Evolutionary conservation across 2,797 vertebrate genomes (phyloP).

Genomic region (Brachymystax lenok): DNA sequence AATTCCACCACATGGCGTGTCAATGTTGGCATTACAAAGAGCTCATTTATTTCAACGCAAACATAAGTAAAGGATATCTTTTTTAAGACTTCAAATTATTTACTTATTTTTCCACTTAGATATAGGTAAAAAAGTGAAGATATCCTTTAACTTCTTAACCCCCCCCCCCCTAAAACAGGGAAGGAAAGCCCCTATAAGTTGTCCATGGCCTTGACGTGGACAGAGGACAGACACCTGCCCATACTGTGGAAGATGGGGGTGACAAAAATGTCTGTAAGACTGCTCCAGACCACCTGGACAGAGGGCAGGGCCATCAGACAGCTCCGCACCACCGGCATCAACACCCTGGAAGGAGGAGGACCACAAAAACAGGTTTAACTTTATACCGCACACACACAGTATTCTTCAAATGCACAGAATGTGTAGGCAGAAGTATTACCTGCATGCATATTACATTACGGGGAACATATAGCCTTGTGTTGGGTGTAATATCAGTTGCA

Average conservation of each 20-base stretch:
- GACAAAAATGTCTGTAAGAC: constrained; percentile 79
- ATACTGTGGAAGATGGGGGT: constrained; percentile 80
- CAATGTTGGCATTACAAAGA: constrained; percentile 23
- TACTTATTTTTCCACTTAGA: neutral
- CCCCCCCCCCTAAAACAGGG: neutral
- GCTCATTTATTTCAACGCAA: constrained; percentile 13
- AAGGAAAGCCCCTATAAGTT: constrained; percentile 58
- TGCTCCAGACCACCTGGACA: constrained; percentile 84
- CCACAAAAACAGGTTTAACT: neutral
- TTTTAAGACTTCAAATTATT: too few species aligned
- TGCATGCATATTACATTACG: neutral
- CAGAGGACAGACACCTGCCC: constrained; percentile 78
- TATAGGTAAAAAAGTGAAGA: neutral
- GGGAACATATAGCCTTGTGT: neutral
- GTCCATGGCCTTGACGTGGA: constrained; percentile 74
- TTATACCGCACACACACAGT: neutral
- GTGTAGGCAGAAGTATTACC: neutral
- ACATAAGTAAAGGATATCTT: neutral
- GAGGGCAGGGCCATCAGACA: constrained; percentile 85
- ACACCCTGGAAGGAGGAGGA: constrained; percentile 76
- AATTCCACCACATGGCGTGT: neutral
- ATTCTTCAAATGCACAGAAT: neutral
- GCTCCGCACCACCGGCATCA: constrained; percentile 86
- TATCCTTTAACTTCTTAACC: neutral
- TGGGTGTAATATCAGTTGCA: neutral